Evolutionary conservation across 23 tunicate genomes (phyloP), one percentile per base, ranked within the genome.

Genomic region (Trididemnum nubilum): DNA sequence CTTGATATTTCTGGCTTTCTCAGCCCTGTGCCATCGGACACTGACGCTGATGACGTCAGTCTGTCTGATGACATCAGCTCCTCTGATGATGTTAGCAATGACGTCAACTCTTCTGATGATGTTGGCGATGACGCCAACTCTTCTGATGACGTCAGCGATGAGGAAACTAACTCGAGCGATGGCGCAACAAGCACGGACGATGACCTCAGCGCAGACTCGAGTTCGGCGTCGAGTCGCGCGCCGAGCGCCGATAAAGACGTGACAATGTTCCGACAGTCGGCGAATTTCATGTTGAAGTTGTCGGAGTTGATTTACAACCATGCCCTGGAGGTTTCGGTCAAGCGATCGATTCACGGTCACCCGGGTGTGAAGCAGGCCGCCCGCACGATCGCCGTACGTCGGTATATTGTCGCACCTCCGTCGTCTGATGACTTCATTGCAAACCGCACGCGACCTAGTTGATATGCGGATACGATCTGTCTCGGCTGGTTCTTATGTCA

Each of bases 231-330:
- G 25, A 69, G 74, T 69, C 7, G 12, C n/a, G 37, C 36, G 36
- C 7, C 7, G n/a, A 32, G 39, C 39, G 74, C 9, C 58, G 90
- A 88, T 52, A 58, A 84, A 22, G 98, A 93, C 82, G 76, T 93
- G 1, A 34, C 79, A 31, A 89, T 93, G 32, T 93, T 73, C 65
- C 92, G 93, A 2, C 98, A 93, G 79, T 87, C 98, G 33, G 98
- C 98, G 12, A 93, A 87, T 64, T 93, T 93, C 39, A 93, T 93
- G 93, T 82, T 93, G 36, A 93, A 88, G 44, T 85, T 93, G 27
- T 84, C 93, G 26, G 98, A 93, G 79, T 64, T 93, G 51, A 82
- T 93, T 51, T 93, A 93, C 83, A 93, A 93, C 81, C 98, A 93
- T 51, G 93, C 98, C 2, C 69, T 93, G 22, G 82, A 93, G 58